phyloP scores from a whole-genome alignment of 2,888 invertebrate genomes.

The Antheraea yamamai region DNA sequence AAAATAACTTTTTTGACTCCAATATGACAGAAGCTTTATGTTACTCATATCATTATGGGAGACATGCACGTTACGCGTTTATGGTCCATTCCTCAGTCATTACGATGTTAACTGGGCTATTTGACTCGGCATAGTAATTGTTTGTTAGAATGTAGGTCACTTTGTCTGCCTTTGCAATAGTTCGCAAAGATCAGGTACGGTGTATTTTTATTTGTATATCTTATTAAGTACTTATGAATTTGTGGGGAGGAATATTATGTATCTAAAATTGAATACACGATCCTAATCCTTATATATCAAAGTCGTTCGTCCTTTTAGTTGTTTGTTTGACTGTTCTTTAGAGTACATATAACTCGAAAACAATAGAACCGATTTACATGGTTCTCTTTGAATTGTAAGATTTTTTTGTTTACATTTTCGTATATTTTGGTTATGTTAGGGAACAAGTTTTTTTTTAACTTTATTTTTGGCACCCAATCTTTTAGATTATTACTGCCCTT shows the following conservation, averaged over 20 bases:
- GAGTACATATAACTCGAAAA: no score
- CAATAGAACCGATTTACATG: no score
- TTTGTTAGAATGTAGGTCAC: conserved; percentile 19
- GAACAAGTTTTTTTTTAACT: no score
- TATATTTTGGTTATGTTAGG: no score
- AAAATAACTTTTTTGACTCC: neutral
- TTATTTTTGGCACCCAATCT: no score
- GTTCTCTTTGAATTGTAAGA: no score
- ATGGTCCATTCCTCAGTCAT: conserved; percentile 46
- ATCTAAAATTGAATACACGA: neutral
- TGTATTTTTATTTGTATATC: conserved; percentile 2
- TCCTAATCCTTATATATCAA: neutral
- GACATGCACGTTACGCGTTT: conserved; percentile 45
- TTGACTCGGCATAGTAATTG: conserved; percentile 30
- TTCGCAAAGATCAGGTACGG: conserved; percentile 9
- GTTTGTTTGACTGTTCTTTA: no score
- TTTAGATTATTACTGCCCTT: no score
- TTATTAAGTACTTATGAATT: neutral
- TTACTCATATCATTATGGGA: conserved; percentile 42
- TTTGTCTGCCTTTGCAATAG: conserved; percentile 18
- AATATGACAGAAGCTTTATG: conserved; percentile 18
- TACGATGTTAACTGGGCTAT: conserved; percentile 49
- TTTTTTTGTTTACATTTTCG: no score
- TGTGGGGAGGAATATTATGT: neutral
- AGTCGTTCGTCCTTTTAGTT: no score